Base-by-base conservation (phyloP, 2,113 vertebrate species). In the Myodes glareolus region DNA sequence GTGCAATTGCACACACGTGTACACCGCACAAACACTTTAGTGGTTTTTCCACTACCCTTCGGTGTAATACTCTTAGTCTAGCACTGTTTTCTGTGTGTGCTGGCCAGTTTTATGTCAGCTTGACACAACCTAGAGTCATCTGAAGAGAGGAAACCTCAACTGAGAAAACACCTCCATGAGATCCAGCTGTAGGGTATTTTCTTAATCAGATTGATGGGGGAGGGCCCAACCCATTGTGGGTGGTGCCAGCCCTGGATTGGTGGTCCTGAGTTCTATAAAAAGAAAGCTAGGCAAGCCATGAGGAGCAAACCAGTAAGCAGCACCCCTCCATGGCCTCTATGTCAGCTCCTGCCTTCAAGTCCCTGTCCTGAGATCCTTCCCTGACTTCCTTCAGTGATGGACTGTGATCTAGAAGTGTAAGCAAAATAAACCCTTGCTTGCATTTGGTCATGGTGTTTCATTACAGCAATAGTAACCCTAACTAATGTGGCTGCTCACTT, bases 401-500 rank as follows among this genome's bases (percentile, higher is more conserved):
- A 58, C 27, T 29, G 19, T 42, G 14, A 63, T 42, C 14, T 29
- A 7, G n/a, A 63, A 42, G 81, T 39, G 25, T 63, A 29, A 63
- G 23, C 25, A 25, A 84, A 14, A 63, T 31, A 29, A 61, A 63
- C 7, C 7, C n/a, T 31, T 42, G 8, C 80, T 39, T 39, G 23
- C 11, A 29, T 58, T 16, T 42, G n/a, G n/a, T 42, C n/a, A 29
- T 42, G 13, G n/a, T 29, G n/a, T 42, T 7, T 63, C 21, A 42
- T 14, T 25, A 9, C 80, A 63, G 81, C 55, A 63, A 39, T 1
- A 29, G n/a, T 9, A 16, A 31, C 55, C 55, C n/a, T 27, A 27
- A 27, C 0, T 1, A 63, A 63, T 23, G 27, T 80, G 29, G 8
- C 31, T 63, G 0, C n/a, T 23, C 8, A 0, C 16, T 87, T 63